phyloP scores from a whole-genome alignment of 1,140 invertebrate species.

The Pseudomyrmex pallidus region DNA sequence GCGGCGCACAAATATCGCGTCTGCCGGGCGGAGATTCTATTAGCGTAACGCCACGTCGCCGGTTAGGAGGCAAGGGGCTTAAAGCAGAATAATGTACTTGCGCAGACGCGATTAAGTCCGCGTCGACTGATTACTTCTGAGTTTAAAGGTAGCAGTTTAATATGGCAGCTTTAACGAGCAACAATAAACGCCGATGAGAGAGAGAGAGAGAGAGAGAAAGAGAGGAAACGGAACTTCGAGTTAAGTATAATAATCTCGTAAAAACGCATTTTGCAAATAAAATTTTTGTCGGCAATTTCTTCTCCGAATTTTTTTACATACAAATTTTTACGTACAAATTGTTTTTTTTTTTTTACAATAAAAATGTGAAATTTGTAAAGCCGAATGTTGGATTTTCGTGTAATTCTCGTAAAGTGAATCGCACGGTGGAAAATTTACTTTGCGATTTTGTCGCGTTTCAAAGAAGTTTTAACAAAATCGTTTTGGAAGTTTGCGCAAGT shows the following conservation, averaged over 20 bases:
- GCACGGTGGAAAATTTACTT: not conserved
- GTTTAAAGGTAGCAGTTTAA: conserved; percentile 42
- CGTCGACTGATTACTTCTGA: conserved; percentile 40
- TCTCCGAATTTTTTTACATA: too few species aligned
- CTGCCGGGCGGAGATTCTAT: conserved; percentile 61
- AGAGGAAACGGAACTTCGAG: not conserved
- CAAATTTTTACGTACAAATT: too few species aligned
- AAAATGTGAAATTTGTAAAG: not conserved
- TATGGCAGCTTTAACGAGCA: conserved; percentile 25
- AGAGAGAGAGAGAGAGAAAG: too few species aligned
- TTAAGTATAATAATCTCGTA: too few species aligned
- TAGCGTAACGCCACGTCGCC: conserved; percentile 50
- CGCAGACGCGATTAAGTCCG: conserved; percentile 53
- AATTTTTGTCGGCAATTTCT: too few species aligned
- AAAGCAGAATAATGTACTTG: conserved; percentile 50
- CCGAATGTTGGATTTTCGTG: not conserved
- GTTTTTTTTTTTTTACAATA: not conserved
- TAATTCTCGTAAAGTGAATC: not conserved
- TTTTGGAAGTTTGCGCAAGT: conserved; percentile 10
- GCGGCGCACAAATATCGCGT: conserved; percentile 61
- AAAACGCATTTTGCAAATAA: too few species aligned
- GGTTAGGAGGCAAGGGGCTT: conserved; percentile 24
- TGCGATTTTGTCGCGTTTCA: not conserved
- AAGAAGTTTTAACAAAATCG: not conserved
- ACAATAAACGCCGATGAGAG: conserved; percentile 2